Conservation (phyloP, 2,888 invertebrate species). For the Thalpophila matura region DNA sequence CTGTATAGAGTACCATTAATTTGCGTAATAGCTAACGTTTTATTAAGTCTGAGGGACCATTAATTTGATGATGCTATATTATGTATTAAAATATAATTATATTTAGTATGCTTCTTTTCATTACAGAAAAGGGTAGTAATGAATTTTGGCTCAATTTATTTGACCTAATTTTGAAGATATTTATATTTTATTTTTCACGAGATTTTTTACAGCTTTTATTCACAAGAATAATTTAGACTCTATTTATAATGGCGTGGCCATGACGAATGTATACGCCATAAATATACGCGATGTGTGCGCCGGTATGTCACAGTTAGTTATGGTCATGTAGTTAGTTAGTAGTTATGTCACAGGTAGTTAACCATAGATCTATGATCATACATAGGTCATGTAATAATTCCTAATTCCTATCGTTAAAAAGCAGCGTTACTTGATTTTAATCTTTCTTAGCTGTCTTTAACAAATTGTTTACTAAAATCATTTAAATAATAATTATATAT, state of each 20-base stretch:
- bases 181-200: too few relatives aligned
- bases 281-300: too few relatives aligned
- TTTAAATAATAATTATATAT: background rate
- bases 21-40: slow-evolving; percentile 47
- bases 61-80: slow-evolving; percentile 36
- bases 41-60: slow-evolving; percentile 49
- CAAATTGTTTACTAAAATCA: slow-evolving; percentile 16
- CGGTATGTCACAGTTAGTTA: too few relatives aligned
- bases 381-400: too few relatives aligned
- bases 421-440: background rate
- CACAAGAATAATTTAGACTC: too few relatives aligned
- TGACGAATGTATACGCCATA: too few relatives aligned
- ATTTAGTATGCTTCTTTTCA: slow-evolving; percentile 22
- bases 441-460: background rate
- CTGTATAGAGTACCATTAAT: slow-evolving; percentile 50
- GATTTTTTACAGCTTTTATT: too few relatives aligned
- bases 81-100: slow-evolving; percentile 33
- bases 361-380: too few relatives aligned
- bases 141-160: slow-evolving; percentile 7
- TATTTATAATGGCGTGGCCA: too few relatives aligned
- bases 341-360: too few relatives aligned
- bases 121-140: background rate
- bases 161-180: background rate
- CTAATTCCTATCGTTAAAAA: too few relatives aligned
- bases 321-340: too few relatives aligned